These are phyloP conservation scores for Drosophila gunungcola DNA, from an alignment of 1,140 invertebrate genomes.

Conservation along the genomic window DNA sequence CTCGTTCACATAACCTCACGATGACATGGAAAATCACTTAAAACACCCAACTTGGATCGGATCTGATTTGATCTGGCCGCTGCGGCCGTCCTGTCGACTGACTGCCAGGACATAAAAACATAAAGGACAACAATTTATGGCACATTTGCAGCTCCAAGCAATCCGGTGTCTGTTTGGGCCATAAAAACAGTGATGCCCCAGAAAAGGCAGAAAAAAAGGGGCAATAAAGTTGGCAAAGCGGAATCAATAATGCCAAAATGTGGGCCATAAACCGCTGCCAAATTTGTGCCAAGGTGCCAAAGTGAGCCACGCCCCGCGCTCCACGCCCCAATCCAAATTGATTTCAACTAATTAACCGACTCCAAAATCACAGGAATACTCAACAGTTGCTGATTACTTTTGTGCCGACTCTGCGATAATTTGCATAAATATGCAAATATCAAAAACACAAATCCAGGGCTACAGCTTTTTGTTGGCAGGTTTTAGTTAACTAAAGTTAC, in stretches of 20 bases:
- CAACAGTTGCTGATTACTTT: constrained; percentile 63
- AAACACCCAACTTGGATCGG: constrained; percentile 29
- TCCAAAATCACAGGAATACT: constrained; percentile 8
- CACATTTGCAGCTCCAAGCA: constrained; percentile 69
- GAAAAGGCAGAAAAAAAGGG: constrained; percentile 24
- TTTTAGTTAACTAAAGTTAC: too few relatives aligned
- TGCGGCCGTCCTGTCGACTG: constrained; percentile 17
- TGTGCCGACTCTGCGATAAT: constrained; percentile 15
- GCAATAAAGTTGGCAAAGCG: constrained; percentile 38
- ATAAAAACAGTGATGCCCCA: constrained; percentile 53
- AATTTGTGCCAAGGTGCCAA: constrained; percentile 55
- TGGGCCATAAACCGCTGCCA: constrained; percentile 59
- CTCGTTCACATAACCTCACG: not conserved
- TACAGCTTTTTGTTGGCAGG: too few relatives aligned
- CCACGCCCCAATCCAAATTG: constrained; percentile 42
- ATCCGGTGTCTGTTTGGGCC: constrained; percentile 62
- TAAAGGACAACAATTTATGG: constrained; percentile 79
- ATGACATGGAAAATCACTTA: constrained; percentile 59
- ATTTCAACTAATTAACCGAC: constrained; percentile 57
- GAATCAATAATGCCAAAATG: constrained; percentile 37
- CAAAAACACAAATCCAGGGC: constrained; percentile 4
- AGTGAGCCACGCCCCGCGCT: constrained; percentile 10
- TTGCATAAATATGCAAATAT: constrained; percentile 65
- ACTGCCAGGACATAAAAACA: constrained; percentile 60
- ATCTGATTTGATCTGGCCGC: constrained; percentile 63